Base-by-base conservation (phyloP, 2,888 invertebrate genomes). In the Apamea sordens region DNA sequence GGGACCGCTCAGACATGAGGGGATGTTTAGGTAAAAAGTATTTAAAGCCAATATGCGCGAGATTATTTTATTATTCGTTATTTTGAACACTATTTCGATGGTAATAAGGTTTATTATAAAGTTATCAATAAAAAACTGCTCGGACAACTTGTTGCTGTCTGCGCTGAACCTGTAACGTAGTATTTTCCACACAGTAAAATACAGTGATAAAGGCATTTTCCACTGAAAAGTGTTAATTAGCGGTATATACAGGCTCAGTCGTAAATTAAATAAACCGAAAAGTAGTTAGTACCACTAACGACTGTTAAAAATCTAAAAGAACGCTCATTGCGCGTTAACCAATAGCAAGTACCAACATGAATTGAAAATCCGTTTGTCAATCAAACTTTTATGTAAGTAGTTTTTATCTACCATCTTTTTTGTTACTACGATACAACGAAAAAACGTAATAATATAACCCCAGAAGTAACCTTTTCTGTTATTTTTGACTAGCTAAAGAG, bases 1-100 rank as follows among this genome's bases (percentile, higher is more conserved):
- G 99, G 99, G 99, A 0, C 99, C 99, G 0, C 97, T 99, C 64
- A 99, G 98, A 69, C 98, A 98, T 75, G 99, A 99, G 95, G 99
- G 99, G 61, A 97, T 98, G 89, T 99, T 98, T 91, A 96, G 97
- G 97, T 97, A 81, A 86, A 79, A 36, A 36, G 1, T 64, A 15
- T 0, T 8, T 53, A 47, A 3, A 50, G 7, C 13, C 7, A 50
- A 72, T 73, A 50, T 41, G 36, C n/a, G n/a, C 41, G 4, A 21
- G 21, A 41, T 41, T 41, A 36, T 36, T 36, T 36, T 36, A 36
- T 36, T 36, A 36, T 36, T 36, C 36, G 6, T 36, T 36, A 36
- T 36, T 36, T 36, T 36, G 36, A 36, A 36, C 36, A 2, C 36
- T 36, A 36, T 36, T 36, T 36, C 36, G 36, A 36, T 36, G 36